Percentiles rank a stretch among this genome's conserved stretches.
Evolutionary conservation across 1,140 invertebrate genomes (phyloP).

Genomic region (Lanistes nyassanus): DNA sequence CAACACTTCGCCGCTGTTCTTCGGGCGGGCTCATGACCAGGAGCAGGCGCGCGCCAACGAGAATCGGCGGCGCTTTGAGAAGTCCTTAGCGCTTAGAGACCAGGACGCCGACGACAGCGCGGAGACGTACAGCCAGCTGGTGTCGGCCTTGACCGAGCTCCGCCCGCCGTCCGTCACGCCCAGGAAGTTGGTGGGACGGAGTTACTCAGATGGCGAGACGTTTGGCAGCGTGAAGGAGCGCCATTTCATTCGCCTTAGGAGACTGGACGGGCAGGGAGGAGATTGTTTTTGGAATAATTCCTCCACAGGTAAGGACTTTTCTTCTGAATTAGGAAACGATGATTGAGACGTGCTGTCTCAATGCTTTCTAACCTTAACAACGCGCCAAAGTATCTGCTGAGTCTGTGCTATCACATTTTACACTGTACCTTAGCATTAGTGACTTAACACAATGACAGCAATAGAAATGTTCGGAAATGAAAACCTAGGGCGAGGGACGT

Average conservation of each 20-base stretch:
- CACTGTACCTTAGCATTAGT: too few relatives aligned
- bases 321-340: too few relatives aligned
- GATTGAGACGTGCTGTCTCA: too few relatives aligned
- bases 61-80: slow-evolving; percentile 13
- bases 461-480: too few relatives aligned
- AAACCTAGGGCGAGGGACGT: too few relatives aligned
- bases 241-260: neutral
- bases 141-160: slow-evolving; percentile 19
- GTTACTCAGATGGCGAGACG: slow-evolving; percentile 12
- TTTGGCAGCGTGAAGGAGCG: neutral
- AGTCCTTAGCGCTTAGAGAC: neutral
- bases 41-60: neutral
- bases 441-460: too few relatives aligned
- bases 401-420: too few relatives aligned
- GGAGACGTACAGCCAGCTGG: slow-evolving; percentile 22
- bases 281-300: neutral
- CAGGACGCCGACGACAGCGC: slow-evolving; percentile 16
- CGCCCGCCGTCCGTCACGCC: neutral
- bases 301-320: neutral
- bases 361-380: too few relatives aligned
- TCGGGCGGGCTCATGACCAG: too few relatives aligned
- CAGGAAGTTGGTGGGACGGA: slow-evolving; percentile 12
- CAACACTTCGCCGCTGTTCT: too few relatives aligned
- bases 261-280: slow-evolving; percentile 10
- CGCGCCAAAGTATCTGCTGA: too few relatives aligned